Conservation (phyloP, 2,888 invertebrate genomes). For the Aphodius granarius region DNA sequence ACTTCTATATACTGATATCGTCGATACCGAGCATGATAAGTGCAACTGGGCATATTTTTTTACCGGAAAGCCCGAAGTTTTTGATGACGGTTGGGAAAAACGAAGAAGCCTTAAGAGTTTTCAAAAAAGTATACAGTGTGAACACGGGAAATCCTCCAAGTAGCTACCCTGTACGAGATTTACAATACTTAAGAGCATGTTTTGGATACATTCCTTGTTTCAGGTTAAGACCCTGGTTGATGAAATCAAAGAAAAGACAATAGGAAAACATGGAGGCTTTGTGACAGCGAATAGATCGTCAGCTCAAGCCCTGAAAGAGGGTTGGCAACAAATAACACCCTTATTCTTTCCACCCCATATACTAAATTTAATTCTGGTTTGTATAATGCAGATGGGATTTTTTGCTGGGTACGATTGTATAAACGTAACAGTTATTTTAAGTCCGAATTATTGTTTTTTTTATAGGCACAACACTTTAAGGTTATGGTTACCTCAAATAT, state of each 20-base stretch:
- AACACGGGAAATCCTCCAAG: conserved; percentile 66
- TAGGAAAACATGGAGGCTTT: conserved; percentile 18
- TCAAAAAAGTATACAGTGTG: conserved; percentile 64
- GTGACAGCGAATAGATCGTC: conserved; percentile 42
- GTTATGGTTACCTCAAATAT: conserved; percentile 85
- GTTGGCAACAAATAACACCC: conserved; percentile 64
- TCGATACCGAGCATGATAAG: conserved; percentile 69
- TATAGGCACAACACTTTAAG: conserved; percentile 72
- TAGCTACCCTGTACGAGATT: conserved; percentile 65
- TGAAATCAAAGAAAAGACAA: conserved; percentile 34
- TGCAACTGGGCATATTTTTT: conserved; percentile 60
- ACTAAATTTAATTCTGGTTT: conserved; percentile 63
- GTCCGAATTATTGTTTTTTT: conserved; percentile 41
- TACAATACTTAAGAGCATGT: conserved; percentile 3
- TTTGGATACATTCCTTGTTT: conserved; percentile 22
- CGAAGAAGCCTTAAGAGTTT: conserved; percentile 66
- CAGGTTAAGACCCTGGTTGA: conserved; percentile 47
- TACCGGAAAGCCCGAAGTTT: conserved; percentile 81
- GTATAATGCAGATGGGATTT: conserved; percentile 65
- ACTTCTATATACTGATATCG: conserved; percentile 62
- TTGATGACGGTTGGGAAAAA: conserved; percentile 69
- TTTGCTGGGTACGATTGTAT: conserved; percentile 62
- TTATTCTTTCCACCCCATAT: conserved; percentile 66
- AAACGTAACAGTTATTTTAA: neutral
- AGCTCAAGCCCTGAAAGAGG: conserved; percentile 59